Evolutionary conservation across 2,113 vertebrate species (phyloP), one percentile per base, ranked within the genome.

Genomic region (Corydoras maculifer): DNA sequence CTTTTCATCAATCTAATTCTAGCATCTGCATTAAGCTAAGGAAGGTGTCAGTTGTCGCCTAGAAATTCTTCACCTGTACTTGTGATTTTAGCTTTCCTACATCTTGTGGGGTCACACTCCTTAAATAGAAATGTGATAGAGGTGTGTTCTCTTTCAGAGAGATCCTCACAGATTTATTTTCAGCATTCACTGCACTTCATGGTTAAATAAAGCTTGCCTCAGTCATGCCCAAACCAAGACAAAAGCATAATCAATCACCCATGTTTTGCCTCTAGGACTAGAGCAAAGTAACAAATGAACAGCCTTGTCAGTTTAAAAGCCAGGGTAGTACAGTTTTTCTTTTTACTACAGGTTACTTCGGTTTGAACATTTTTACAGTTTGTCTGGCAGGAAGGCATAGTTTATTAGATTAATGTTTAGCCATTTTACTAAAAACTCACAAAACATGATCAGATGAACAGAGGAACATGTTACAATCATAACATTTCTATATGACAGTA

Each of bases 81-180:
- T 65, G 77, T 75, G 63, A 72, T 58, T 65, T 72, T 61, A 59
- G 68, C 69, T 14, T 62, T 67, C 51, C n/a, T 32, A 62, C 14
- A 69, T 68, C 69, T 65, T 3, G 4, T 35, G 66, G 62, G 67
- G 73, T 75, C 69, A 48, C 35, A 53, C 69, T 69, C 50, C 62
- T 65, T 75, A 72, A 78, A 72, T 72, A 69, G 11, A 61, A 54
- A 54, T 68, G 77, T 65, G 65, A 65, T 49, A 43, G 50, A 69
- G 70, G 59, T 53, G 69, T 73, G 77, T 66, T 78, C 65, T 75
- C 65, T 50, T 75, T 70, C 61, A 43, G 62, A 8, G 50, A 69
- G 48, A 74, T 71, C 48, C 74, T 78, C 77, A 69, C 69, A 78
- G 62, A n/a, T 69, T 73, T 78, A 75, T 75, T 78, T 75, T 62